phyloP scores from a whole-genome alignment of 2,113 vertebrate species.

The Aldabrachelys gigantea region DNA sequence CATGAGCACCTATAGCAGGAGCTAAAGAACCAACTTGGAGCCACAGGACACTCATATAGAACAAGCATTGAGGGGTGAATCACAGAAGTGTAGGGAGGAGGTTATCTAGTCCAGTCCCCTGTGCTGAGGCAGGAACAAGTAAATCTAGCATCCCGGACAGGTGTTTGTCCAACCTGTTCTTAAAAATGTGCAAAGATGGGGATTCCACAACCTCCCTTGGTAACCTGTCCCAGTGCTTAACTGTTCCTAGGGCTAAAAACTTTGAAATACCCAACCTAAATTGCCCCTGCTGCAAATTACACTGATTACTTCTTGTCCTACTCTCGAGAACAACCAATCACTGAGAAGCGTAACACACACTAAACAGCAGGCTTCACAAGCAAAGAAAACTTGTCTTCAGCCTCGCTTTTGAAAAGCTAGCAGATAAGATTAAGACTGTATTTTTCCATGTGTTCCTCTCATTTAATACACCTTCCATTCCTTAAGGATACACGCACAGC shows the following conservation, averaged over 20 bases:
- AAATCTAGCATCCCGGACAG: neutral
- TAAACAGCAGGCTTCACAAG: neutral
- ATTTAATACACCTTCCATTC: neutral
- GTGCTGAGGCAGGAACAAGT: neutral
- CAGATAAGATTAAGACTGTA: neutral
- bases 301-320: neutral
- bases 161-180: neutral
- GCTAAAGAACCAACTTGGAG: neutral
- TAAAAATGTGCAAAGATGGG: neutral
- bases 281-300: neutral
- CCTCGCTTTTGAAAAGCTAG: neutral
- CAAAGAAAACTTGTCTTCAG: neutral
- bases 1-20: neutral
- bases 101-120: neutral
- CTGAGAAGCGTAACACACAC: neutral
- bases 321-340: neutral
- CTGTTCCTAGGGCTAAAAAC: neutral
- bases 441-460: neutral
- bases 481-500: neutral
- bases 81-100: neutral
- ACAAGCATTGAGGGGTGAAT: neutral
- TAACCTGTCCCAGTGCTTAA: neutral
- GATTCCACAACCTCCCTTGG: neutral
- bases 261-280: neutral
- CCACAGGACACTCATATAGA: neutral